Conservation (phyloP, 37 sponge, comb jelly and placozoan species). For the Mnemiopsis leidyi region DNA sequence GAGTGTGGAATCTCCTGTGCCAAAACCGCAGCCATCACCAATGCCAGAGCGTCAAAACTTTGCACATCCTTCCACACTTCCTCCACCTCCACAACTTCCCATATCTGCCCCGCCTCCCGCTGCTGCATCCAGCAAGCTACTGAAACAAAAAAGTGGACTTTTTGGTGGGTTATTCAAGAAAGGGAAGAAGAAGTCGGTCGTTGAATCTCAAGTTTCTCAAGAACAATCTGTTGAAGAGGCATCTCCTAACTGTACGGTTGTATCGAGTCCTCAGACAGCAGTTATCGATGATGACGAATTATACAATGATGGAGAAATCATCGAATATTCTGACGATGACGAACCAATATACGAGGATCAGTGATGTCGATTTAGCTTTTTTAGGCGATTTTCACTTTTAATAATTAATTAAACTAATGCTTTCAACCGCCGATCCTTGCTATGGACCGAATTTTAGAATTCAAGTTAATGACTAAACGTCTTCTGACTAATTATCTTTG, state of each 20-base stretch:
- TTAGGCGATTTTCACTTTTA: no score
- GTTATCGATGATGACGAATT: not conserved
- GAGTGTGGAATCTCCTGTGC: not conserved
- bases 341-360: conserved; percentile 42
- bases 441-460: no score
- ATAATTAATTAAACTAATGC: no score
- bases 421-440: no score
- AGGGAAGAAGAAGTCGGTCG: not conserved
- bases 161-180: conserved; percentile 8
- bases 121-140: not conserved
- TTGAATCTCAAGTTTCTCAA: not conserved
- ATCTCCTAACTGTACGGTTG: no score
- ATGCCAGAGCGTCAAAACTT: not conserved
- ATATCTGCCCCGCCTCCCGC: not conserved
- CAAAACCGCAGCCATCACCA: not conserved
- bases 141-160: conserved; percentile 7
- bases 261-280: not conserved
- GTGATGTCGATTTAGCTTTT: no score
- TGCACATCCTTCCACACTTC: not conserved
- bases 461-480: no score
- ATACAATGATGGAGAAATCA: not conserved
- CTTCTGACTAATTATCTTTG: no score
- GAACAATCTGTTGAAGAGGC: not conserved
- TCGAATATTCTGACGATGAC: not conserved
- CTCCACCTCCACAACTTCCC: not conserved